Evolutionary conservation across 2,113 vertebrate genomes (phyloP).

Genomic region (Rhabdornis inornatus): DNA sequence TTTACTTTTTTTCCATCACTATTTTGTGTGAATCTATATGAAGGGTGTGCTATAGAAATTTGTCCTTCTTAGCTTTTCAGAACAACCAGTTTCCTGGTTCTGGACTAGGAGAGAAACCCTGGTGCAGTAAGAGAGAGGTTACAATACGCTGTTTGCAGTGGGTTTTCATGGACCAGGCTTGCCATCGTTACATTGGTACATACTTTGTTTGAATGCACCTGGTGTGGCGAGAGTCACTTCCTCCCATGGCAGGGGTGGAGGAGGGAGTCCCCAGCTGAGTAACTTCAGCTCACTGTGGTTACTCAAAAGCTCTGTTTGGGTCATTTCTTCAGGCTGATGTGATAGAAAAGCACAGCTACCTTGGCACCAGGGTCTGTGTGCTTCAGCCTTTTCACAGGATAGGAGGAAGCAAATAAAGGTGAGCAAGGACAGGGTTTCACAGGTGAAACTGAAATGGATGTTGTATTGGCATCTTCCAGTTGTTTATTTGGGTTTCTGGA

Average conservation of each 20-base stretch:
- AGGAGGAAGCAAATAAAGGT: not conserved
- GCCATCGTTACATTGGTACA: accelerated
- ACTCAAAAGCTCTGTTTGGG: not conserved
- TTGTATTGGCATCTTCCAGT: not conserved
- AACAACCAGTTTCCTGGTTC: not conserved
- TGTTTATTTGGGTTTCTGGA: not conserved
- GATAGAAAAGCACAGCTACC: not conserved
- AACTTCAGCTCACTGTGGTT: not conserved
- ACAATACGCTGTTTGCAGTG: not conserved
- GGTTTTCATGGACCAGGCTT: not conserved
- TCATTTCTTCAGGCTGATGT: not conserved
- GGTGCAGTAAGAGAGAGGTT: not conserved
- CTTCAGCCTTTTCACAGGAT: not conserved
- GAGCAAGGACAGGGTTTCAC: not conserved
- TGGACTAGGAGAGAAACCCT: not conserved
- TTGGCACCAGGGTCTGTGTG: not conserved
- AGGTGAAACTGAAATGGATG: not conserved
- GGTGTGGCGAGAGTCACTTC: not conserved
- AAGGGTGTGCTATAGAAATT: not conserved
- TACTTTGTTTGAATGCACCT: not conserved
- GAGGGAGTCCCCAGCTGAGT: not conserved
- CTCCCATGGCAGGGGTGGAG: not conserved
- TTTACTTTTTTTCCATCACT: not conserved
- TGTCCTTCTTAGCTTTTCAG: not conserved
- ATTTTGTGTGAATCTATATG: not conserved